phyloP scores from a whole-genome alignment of 2,797 vertebrate genomes.

The Triplophysa yarkandensis region DNA sequence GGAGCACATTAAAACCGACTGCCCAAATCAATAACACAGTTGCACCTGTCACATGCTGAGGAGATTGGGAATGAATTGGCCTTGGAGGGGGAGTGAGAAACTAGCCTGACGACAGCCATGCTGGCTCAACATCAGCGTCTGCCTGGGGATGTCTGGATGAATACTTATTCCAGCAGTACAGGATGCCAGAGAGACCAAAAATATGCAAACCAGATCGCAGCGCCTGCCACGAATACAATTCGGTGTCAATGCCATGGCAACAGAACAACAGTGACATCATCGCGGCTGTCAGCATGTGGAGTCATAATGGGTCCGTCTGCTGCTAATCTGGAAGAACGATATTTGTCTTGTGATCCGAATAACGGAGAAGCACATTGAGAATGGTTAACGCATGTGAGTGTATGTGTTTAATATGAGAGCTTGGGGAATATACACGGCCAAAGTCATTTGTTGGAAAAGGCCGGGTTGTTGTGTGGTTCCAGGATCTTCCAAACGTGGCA shows the following conservation, averaged over 20 bases:
- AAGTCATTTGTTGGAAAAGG: not conserved
- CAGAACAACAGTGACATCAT: conserved; percentile 48
- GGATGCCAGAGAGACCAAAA: conserved; percentile 59
- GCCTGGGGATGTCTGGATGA: conserved; percentile 64
- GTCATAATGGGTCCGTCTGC: conserved; percentile 25
- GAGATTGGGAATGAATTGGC: conserved; percentile 70
- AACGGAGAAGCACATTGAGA: not conserved
- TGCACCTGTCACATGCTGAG: conserved; percentile 75
- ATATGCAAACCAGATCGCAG: conserved; percentile 51
- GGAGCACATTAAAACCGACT: conserved; percentile 74
- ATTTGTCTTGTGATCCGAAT: not conserved
- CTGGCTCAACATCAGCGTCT: conserved; percentile 64
- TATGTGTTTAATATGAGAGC: not conserved
- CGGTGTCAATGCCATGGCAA: conserved; percentile 54
- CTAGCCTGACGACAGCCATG: conserved; percentile 62
- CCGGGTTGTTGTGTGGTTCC: not conserved
- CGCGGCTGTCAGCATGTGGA: conserved; percentile 24
- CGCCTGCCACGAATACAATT: conserved; percentile 56
- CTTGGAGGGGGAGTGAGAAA: conserved; percentile 65
- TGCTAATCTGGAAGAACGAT: conserved; percentile 11
- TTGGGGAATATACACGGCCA: not conserved
- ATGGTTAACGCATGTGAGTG: not conserved
- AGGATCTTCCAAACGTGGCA: not conserved
- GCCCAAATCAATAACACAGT: conserved; percentile 78
- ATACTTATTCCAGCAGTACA: conserved; percentile 65